Percentiles rank a stretch among this genome's conserved stretches.
Conservation (phyloP, 2,113 vertebrate species). For the Psilopogon haemacephalus region DNA sequence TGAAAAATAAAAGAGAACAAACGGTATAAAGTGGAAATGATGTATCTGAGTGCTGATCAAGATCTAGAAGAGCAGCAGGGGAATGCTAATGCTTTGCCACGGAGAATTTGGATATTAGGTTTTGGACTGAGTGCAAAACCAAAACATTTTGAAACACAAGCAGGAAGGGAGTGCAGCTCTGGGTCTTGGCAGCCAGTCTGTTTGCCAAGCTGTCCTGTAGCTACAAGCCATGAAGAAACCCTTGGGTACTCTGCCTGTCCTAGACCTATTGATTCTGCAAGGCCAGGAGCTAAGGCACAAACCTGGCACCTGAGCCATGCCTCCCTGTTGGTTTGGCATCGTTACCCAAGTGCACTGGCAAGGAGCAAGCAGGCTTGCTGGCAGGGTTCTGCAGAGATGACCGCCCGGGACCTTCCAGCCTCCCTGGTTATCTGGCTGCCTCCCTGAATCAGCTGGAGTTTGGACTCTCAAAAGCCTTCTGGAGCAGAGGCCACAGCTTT, state of each 20-base stretch:
- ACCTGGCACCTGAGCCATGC: neutral
- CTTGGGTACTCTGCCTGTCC: neutral
- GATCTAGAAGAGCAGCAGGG: neutral
- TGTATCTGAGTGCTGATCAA: slow-evolving; percentile 1
- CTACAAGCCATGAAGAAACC: neutral
- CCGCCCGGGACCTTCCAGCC: neutral
- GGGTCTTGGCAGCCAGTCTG: neutral
- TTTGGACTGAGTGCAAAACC: slow-evolving; percentile 26
- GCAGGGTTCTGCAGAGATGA: neutral
- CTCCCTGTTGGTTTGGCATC: rapidly evolving
- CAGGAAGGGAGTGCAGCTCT: neutral
- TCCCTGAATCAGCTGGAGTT: neutral
- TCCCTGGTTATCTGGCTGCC: neutral
- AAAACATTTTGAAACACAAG: neutral
- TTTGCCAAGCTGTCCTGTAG: neutral
- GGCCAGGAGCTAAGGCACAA: neutral
- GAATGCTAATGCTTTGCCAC: neutral
- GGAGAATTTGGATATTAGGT: neutral
- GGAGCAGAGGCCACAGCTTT: neutral
- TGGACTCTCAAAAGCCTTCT: neutral
- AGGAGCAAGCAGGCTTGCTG: neutral
- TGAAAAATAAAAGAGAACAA: neutral
- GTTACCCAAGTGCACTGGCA: rapidly evolving
- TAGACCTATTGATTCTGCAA: neutral
- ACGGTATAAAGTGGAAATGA: slow-evolving; percentile 11